Evolutionary conservation across 2,888 invertebrate species (phyloP).

Genomic region (Lumbricus terrestris): DNA sequence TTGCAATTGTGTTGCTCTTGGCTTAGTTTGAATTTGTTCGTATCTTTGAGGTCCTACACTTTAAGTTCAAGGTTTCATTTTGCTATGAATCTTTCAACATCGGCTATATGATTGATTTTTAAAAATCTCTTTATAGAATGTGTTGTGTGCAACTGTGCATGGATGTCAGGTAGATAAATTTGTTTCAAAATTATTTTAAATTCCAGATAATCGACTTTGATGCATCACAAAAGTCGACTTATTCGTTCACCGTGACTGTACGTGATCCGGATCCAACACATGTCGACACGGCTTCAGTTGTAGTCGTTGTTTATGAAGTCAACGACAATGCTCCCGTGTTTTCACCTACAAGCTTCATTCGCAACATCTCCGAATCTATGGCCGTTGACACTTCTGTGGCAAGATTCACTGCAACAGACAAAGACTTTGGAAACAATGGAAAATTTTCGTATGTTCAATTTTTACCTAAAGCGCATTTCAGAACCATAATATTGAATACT

Average conservation of each 20-base stretch:
- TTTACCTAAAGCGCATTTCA: not conserved
- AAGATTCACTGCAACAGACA: constrained; percentile 91
- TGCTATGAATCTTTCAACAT: no score
- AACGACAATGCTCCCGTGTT: constrained; percentile 96
- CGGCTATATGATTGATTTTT: no score
- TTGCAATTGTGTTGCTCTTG: no score
- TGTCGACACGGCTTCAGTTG: constrained; percentile 27
- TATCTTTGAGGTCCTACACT: not conserved
- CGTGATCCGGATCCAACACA: constrained; percentile 23
- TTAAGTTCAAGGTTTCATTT: not conserved
- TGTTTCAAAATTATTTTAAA: no score
- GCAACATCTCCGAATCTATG: constrained; percentile 73
- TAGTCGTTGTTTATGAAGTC: constrained; percentile 72
- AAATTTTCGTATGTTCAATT: constrained; percentile 47
- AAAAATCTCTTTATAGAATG: no score
- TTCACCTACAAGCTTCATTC: constrained; percentile 52
- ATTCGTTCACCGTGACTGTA: constrained; percentile 31
- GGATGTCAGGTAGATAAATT: no score
- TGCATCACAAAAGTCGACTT: constrained; percentile 18
- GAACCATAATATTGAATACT: not conserved
- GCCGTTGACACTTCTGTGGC: constrained; percentile 85
- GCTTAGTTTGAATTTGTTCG: not conserved
- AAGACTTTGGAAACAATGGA: constrained; percentile 79
- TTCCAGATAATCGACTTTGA: constrained; percentile 37
- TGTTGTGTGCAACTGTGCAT: no score